Conservation (phyloP, 2,113 vertebrate species). For the Anguilla rostrata region DNA sequence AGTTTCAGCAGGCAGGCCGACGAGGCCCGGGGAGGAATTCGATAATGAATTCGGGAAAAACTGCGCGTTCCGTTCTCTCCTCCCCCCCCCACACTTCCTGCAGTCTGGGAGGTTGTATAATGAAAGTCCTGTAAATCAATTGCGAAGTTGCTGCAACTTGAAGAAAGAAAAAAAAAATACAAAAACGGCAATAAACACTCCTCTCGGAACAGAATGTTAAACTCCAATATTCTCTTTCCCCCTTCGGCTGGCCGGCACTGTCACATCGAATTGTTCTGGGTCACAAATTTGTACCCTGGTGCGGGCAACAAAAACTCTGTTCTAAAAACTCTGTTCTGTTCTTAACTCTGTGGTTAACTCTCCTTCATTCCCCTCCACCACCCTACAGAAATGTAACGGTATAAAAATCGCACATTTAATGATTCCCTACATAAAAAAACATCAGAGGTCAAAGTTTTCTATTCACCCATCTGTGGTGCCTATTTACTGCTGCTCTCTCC, state of each 20-base stretch:
- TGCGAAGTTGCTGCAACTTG: slow-evolving; percentile 15
- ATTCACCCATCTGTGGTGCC: background rate
- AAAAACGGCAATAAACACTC: background rate
- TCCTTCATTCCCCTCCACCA: background rate
- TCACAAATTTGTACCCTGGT: slow-evolving; percentile 8
- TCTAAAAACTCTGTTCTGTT: background rate
- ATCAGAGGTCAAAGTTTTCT: background rate
- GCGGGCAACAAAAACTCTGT: background rate
- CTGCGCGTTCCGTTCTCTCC: background rate
- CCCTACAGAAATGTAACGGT: background rate
- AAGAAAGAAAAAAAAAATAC: too few relatives aligned
- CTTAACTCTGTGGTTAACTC: slow-evolving; percentile 7
- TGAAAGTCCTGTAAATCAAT: slow-evolving; percentile 16
- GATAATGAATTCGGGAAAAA: background rate
- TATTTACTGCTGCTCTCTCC: background rate
- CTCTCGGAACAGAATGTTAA: background rate
- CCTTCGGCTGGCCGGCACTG: slow-evolving; percentile 20
- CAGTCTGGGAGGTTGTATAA: slow-evolving; percentile 16
- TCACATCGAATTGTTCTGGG: slow-evolving; percentile 27
- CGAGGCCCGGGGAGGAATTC: background rate
- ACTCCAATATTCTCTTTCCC: background rate
- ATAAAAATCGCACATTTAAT: background rate
- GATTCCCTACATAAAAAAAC: background rate
- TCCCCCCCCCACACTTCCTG: background rate
- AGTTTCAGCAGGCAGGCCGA: background rate